phyloP scores from a whole-genome alignment of 2,888 invertebrate species.

The Ophioninae sp. region DNA sequence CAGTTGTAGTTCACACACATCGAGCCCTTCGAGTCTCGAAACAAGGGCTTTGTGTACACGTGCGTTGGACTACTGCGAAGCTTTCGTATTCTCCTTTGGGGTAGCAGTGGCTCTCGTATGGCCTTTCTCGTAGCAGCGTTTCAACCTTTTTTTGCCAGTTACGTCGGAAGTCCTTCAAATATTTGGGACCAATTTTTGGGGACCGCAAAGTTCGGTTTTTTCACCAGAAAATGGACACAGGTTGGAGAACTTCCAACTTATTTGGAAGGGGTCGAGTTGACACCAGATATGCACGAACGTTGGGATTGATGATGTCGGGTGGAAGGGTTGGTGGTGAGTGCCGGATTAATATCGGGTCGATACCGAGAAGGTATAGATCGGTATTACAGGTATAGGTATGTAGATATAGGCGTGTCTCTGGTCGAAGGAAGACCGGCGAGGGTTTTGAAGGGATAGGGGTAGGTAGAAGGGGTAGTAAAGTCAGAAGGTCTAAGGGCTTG shows the following conservation, averaged over 20 bases:
- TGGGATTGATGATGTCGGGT: background rate
- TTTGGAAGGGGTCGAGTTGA: too few relatives aligned
- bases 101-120: background rate
- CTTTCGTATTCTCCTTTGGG: slow-evolving; percentile 9
- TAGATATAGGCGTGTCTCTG: slow-evolving; percentile 23
- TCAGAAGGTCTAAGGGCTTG: slow-evolving; percentile 38
- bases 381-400: slow-evolving; percentile 14
- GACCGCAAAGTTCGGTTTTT: too few relatives aligned
- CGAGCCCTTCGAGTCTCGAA: slow-evolving; percentile 21
- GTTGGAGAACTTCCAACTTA: background rate
- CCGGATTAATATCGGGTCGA: slow-evolving; percentile 43
- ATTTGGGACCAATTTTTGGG: too few relatives aligned
- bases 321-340: background rate
- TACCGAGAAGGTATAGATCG: slow-evolving; percentile 38
- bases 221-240: background rate
- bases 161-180: too few relatives aligned
- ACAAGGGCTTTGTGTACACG: slow-evolving; percentile 12
- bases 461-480: background rate
- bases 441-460: background rate
- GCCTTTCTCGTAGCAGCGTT: background rate
- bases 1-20: slow-evolving; percentile 24
- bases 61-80: slow-evolving; percentile 12
- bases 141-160: background rate
- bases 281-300: slow-evolving; percentile 12
- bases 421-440: background rate